Conservation (phyloP, 2,888 invertebrate species). For the Rhaphigaster nebulosa region DNA sequence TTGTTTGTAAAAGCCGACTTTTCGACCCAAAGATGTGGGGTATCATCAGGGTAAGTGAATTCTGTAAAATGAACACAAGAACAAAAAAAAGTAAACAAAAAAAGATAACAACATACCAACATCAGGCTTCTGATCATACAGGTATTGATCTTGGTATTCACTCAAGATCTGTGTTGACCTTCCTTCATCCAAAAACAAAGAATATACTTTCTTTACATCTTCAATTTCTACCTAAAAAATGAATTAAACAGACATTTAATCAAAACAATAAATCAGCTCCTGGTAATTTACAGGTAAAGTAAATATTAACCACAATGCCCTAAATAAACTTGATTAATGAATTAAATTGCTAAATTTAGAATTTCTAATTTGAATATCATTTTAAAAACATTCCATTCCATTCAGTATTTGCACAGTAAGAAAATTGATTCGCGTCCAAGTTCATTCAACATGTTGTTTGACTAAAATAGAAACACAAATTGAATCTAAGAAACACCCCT, state of each 20-base stretch:
- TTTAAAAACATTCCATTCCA: too few relatives aligned
- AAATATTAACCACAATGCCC: not conserved
- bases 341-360: not conserved
- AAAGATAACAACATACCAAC: conserved; percentile 24
- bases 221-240: conserved; percentile 79
- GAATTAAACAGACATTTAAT: not conserved
- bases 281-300: not conserved
- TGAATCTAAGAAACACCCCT: too few relatives aligned
- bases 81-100: too few relatives aligned
- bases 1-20: too few relatives aligned
- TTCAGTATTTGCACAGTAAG: too few relatives aligned
- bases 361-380: not conserved
- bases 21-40: too few relatives aligned
- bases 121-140: conserved; percentile 76
- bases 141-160: conserved; percentile 96
- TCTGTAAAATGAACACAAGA: too few relatives aligned
- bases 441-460: too few relatives aligned
- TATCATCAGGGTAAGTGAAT: too few relatives aligned
- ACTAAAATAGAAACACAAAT: too few relatives aligned
- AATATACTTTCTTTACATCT: conserved; percentile 95
- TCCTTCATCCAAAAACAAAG: conserved; percentile 93
- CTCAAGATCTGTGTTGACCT: conserved; percentile 93
- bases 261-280: not conserved
- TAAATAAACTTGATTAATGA: not conserved
- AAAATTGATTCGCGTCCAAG: too few relatives aligned